Evolutionary conservation across 2,888 invertebrate genomes (phyloP).

Genomic region (Oscheius myriophilus): DNA sequence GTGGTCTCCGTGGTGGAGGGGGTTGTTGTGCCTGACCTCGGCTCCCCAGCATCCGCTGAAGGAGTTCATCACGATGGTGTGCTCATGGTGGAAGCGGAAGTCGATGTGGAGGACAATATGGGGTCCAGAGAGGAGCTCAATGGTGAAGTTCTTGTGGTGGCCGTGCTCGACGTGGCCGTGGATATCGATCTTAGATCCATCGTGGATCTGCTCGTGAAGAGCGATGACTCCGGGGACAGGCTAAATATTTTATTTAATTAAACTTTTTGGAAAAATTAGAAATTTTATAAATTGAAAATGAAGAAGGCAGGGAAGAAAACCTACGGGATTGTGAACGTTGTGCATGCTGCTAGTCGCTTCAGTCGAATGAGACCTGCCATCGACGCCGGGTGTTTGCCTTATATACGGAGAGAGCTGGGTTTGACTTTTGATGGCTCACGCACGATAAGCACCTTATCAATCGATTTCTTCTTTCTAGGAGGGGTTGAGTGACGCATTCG

Average conservation of each 20-base stretch:
- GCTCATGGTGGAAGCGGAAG: slow-evolving; percentile 61
- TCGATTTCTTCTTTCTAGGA: slow-evolving; percentile 9
- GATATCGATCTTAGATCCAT: slow-evolving; percentile 42
- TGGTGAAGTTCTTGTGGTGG: slow-evolving; percentile 56
- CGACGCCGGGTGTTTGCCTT: slow-evolving; percentile 22
- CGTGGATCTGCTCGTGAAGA: slow-evolving; percentile 44
- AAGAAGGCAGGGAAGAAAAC: slow-evolving; percentile 26
- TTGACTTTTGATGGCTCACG: slow-evolving; percentile 8
- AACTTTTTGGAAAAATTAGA: background rate
- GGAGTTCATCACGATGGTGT: slow-evolving; percentile 55
- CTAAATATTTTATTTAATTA: slow-evolving; percentile 36
- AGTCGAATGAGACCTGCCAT: slow-evolving; percentile 18
- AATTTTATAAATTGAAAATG: background rate
- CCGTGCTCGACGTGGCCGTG: slow-evolving; percentile 51
- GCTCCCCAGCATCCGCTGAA: slow-evolving; percentile 52
- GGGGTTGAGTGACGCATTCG: too few relatives aligned
- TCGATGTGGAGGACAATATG: slow-evolving; percentile 61
- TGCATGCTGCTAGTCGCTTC: slow-evolving; percentile 37
- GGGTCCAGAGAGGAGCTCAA: slow-evolving; percentile 62
- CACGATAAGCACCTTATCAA: slow-evolving; percentile 27
- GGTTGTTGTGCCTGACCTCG: slow-evolving; percentile 53
- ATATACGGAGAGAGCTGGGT: slow-evolving; percentile 12
- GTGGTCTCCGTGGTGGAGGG: slow-evolving; percentile 55
- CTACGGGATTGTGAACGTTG: slow-evolving; percentile 51
- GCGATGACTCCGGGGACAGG: slow-evolving; percentile 43